Evolutionary conservation across 2,888 invertebrate genomes (phyloP).

Genomic region (Mythimna vitellina): DNA sequence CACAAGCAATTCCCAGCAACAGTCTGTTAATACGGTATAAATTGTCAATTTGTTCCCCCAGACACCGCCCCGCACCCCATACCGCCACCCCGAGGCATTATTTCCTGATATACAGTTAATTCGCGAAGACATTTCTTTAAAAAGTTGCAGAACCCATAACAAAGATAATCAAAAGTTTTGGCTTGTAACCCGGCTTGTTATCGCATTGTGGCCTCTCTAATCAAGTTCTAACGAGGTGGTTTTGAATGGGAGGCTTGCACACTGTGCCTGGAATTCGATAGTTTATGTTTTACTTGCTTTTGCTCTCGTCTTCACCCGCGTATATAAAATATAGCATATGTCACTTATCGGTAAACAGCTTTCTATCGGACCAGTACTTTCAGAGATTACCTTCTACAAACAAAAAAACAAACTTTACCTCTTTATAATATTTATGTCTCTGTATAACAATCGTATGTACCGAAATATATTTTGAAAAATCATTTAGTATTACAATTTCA

Average conservation of each 20-base stretch:
- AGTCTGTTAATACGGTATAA: constrained; percentile 59
- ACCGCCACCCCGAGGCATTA: constrained; percentile 53
- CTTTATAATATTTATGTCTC: no score
- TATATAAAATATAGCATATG: no score
- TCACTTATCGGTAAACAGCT: no score
- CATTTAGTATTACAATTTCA: no score
- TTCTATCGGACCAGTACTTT: no score
- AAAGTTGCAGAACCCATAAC: constrained; percentile 70
- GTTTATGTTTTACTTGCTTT: neutral
- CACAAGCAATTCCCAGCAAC: constrained; percentile 53
- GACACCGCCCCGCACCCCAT: constrained; percentile 33
- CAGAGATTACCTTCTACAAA: no score
- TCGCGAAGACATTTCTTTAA: constrained; percentile 70
- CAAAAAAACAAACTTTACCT: no score
- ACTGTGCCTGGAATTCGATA: constrained; percentile 46
- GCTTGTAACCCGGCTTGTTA: constrained; percentile 70
- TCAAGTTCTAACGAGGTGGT: constrained; percentile 82
- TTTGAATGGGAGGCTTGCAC: constrained; percentile 60
- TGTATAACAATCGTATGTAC: no score
- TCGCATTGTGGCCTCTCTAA: constrained; percentile 80
- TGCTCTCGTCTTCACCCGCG: no score
- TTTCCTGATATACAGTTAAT: constrained; percentile 67
- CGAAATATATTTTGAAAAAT: no score
- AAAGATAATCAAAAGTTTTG: constrained; percentile 77
- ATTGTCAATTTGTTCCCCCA: constrained; percentile 65